These are phyloP conservation scores for Capreolus pygargus DNA, from an alignment of 2,113 vertebrate species.

Conservation along the genomic window DNA sequence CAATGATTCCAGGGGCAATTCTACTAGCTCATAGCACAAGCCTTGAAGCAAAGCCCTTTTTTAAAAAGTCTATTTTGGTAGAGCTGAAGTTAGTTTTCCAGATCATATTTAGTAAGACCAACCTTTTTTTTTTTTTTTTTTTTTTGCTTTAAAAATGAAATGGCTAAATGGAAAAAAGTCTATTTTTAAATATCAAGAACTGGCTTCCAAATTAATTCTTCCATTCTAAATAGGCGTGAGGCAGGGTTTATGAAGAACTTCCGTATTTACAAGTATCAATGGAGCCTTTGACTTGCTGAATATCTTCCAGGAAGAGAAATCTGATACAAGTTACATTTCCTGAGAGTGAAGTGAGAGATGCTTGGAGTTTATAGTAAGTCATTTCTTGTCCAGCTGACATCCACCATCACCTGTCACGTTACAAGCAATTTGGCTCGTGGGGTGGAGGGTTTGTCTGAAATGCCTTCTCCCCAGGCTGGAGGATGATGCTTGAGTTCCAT, in stretches of 20 bases:
- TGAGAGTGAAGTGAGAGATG: conserved; percentile 92
- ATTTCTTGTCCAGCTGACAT: conserved; percentile 93
- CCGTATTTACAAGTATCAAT: conserved; percentile 88
- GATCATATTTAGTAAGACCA: conserved; percentile 82
- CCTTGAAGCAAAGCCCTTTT: background rate
- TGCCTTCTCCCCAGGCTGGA: conserved; percentile 73
- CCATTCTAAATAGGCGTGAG: conserved; percentile 80
- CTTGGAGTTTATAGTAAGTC: conserved; percentile 86
- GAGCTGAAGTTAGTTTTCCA: conserved; percentile 71
- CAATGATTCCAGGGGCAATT: background rate
- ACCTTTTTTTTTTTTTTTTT: conserved; percentile 78
- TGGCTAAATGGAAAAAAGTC: conserved; percentile 80
- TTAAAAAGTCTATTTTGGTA: conserved; percentile 79
- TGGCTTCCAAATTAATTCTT: conserved; percentile 81
- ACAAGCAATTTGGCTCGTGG: conserved; percentile 84
- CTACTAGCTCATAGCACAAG: background rate
- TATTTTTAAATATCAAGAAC: conserved; percentile 83
- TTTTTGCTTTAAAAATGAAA: conserved; percentile 82
- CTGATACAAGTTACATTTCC: conserved; percentile 88
- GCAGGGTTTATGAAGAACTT: conserved; percentile 83
- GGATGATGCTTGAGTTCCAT: conserved; percentile 73
- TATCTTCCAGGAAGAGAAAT: conserved; percentile 89
- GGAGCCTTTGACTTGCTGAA: conserved; percentile 85
- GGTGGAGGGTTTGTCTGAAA: conserved; percentile 79
- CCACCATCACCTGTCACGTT: conserved; percentile 92